Percentiles rank a stretch among this genome's conserved stretches.
phyloP scores from a whole-genome alignment of 2,113 vertebrate species.

The Copsychus sechellarum region DNA sequence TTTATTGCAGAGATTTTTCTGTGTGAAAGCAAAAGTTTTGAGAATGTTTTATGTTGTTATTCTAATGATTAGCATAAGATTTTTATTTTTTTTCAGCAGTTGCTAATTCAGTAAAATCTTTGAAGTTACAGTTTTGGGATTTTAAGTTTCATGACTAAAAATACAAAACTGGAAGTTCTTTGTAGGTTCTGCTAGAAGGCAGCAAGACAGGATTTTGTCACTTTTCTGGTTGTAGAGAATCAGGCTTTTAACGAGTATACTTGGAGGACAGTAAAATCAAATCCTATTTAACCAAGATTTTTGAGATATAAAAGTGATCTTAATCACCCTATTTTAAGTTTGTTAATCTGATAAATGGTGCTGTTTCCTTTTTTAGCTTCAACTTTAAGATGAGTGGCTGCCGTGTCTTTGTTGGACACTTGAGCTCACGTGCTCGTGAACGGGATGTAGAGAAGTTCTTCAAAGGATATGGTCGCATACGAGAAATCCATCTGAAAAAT shows the following conservation, averaged over 20 bases:
- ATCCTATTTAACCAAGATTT: not conserved
- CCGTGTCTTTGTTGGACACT: slow-evolving; percentile 90
- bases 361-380: slow-evolving; percentile 27
- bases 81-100: not conserved
- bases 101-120: not conserved
- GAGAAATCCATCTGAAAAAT: slow-evolving; percentile 91
- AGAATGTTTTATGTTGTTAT: not conserved
- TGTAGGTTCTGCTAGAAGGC: not conserved
- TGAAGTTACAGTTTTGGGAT: not conserved
- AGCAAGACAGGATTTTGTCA: not conserved
- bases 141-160: not conserved
- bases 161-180: not conserved
- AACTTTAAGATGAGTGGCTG: slow-evolving; percentile 83
- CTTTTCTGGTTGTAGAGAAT: not conserved
- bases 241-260: not conserved
- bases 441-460: slow-evolving; percentile 94
- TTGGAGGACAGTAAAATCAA: not conserved
- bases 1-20: not conserved
- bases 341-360: not conserved
- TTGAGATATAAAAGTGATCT: not conserved
- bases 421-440: slow-evolving; percentile 89
- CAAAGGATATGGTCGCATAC: slow-evolving; percentile 90
- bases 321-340: not conserved
- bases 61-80: not conserved
- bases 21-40: not conserved